phyloP scores from a whole-genome alignment of 2,797 vertebrate genomes.

The Alauda arvensis region DNA sequence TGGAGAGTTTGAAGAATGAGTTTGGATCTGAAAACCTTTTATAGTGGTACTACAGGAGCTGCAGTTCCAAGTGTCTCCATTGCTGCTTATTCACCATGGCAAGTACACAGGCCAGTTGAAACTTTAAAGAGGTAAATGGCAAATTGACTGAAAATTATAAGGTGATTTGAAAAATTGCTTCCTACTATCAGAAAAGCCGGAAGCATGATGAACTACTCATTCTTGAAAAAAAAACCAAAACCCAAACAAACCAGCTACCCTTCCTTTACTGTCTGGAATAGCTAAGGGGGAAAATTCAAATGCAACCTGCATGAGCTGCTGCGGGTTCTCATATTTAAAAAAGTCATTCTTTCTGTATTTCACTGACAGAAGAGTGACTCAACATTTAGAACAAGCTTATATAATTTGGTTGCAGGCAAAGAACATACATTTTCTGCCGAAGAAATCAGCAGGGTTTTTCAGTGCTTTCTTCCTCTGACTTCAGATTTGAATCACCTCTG shows the following conservation, averaged over 20 bases:
- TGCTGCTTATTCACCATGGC: neutral
- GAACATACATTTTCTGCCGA: neutral
- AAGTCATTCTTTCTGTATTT: neutral
- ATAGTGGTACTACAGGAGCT: neutral
- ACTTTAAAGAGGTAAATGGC: neutral
- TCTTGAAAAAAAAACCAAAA: neutral
- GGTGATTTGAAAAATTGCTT: neutral
- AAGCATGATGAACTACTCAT: neutral
- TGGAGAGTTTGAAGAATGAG: neutral
- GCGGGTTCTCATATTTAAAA: neutral
- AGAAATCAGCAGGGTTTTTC: neutral
- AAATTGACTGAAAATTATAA: conserved; percentile 7
- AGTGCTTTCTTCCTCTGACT: neutral
- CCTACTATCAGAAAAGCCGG: neutral
- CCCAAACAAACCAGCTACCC: neutral
- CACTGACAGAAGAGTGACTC: neutral
- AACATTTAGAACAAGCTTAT: neutral
- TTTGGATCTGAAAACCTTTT: neutral
- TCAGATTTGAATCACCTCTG: neutral
- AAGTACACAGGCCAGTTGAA: neutral
- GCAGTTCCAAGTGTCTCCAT: neutral
- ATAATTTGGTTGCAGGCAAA: neutral
- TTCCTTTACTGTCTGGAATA: neutral
- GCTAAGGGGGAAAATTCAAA: neutral
- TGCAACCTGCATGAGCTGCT: neutral